phyloP scores from a whole-genome alignment of 2,113 vertebrate genomes.

The Tychaedon coryphoeus region DNA sequence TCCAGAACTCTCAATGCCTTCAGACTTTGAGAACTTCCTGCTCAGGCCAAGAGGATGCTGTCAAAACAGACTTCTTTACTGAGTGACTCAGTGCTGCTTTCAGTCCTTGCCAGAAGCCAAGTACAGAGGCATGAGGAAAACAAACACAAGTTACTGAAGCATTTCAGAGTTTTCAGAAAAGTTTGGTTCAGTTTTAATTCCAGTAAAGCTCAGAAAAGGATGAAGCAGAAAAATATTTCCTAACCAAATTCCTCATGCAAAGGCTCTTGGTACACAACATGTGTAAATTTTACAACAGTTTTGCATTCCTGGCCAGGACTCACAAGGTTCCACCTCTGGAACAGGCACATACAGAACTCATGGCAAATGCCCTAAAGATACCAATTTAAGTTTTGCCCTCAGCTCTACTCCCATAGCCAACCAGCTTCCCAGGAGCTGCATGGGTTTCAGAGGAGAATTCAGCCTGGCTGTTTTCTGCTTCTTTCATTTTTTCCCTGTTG shows the following conservation, averaged over 20 bases:
- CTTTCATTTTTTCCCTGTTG: neutral
- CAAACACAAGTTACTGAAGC: slow-evolving; percentile 55
- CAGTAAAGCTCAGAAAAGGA: slow-evolving; percentile 32
- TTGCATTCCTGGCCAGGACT: neutral
- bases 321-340: neutral
- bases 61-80: slow-evolving; percentile 56
- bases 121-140: slow-evolving; percentile 52
- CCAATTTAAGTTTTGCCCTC: neutral
- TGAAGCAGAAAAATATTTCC: slow-evolving; percentile 26
- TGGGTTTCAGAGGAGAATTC: neutral
- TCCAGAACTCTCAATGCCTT: neutral
- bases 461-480: neutral
- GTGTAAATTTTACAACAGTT: neutral
- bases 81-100: slow-evolving; percentile 58
- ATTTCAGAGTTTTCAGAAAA: slow-evolving; percentile 61
- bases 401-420: neutral
- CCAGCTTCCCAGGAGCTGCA: neutral
- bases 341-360: neutral
- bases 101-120: slow-evolving; percentile 50
- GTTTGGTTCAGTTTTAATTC: slow-evolving; percentile 46
- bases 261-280: neutral
- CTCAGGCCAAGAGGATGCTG: neutral
- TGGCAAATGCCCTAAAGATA: neutral
- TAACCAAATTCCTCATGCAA: slow-evolving; percentile 22
- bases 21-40: slow-evolving; percentile 19